A percentile compares a stretch with the other conserved stretches of the same genome.
phyloP scores from a whole-genome alignment of 1,140 invertebrate genomes.

The Xylocopa sonorina region DNA sequence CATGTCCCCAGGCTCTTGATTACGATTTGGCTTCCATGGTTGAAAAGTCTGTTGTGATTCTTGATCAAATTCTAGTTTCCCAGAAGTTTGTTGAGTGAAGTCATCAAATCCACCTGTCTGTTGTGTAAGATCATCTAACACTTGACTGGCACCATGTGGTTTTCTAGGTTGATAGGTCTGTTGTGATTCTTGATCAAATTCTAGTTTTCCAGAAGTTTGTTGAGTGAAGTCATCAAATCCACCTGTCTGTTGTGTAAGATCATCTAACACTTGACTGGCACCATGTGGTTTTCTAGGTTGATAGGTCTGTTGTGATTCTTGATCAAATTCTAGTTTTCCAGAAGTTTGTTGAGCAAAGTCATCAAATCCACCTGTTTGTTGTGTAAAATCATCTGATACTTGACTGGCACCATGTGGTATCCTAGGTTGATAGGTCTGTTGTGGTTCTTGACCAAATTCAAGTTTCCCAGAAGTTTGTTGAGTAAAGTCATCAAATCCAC shows the following conservation, averaged over 20 bases:
- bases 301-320: slow-evolving; percentile 37
- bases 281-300: slow-evolving; percentile 4
- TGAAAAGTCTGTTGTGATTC: slow-evolving; percentile 55
- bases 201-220: slow-evolving; percentile 68
- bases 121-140: slow-evolving; percentile 45
- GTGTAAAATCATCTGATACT: slow-evolving; percentile 12
- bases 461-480: slow-evolving; percentile 67
- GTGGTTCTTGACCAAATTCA: slow-evolving; percentile 72
- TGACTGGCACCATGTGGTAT: neutral
- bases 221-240: slow-evolving; percentile 56
- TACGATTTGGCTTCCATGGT: slow-evolving; percentile 12
- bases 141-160: neutral
- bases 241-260: slow-evolving; percentile 24
- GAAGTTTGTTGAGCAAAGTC: slow-evolving; percentile 50
- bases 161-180: neutral
- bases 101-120: slow-evolving; percentile 42
- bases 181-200: slow-evolving; percentile 67
- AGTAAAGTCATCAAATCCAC: slow-evolving; percentile 47
- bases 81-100: slow-evolving; percentile 47
- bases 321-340: slow-evolving; percentile 25
- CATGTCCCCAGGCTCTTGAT: slow-evolving; percentile 34
- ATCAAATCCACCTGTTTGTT: slow-evolving; percentile 30
- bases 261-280: slow-evolving; percentile 8
- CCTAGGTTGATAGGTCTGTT: slow-evolving; percentile 30
- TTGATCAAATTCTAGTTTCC: slow-evolving; percentile 73